These are phyloP conservation scores for Microcebus tavaratra DNA, from an alignment of 2,113 vertebrate genomes.

Conservation along the genomic window DNA sequence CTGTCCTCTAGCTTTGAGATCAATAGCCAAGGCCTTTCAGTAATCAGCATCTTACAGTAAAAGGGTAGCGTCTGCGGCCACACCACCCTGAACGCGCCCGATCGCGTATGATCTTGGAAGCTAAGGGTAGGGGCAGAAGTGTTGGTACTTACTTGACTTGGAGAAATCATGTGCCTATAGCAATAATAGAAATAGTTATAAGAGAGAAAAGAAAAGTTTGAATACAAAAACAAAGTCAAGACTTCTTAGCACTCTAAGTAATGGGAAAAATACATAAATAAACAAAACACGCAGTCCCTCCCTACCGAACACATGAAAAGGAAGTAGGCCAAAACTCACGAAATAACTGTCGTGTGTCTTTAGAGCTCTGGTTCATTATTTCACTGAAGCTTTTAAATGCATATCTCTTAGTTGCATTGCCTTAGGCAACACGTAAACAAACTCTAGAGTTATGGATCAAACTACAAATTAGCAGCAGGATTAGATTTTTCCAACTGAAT, in stretches of 20 bases:
- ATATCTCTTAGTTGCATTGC: conserved; percentile 15
- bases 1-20: conserved; percentile 56
- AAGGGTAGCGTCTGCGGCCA: background rate
- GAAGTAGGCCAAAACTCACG: background rate
- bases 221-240: conserved; percentile 44
- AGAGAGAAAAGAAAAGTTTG: background rate
- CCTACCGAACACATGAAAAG: background rate
- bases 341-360: conserved; percentile 43
- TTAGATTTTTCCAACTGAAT: too few relatives aligned
- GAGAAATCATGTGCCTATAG: conserved; percentile 18
- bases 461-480: too few relatives aligned
- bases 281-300: background rate
- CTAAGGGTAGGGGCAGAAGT: background rate
- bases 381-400: conserved; percentile 34
- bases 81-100: too few relatives aligned
- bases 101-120: too few relatives aligned
- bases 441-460: background rate
- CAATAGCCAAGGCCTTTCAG: conserved; percentile 24
- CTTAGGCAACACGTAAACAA: conserved; percentile 22
- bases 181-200: background rate
- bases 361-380: conserved; percentile 51
- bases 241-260: background rate
- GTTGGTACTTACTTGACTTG: conserved; percentile 44
- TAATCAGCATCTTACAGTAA: conserved; percentile 42
- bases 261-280: background rate